Base-by-base conservation (phyloP, 2,113 vertebrate genomes). In the Oncorhynchus tshawytscha region DNA sequence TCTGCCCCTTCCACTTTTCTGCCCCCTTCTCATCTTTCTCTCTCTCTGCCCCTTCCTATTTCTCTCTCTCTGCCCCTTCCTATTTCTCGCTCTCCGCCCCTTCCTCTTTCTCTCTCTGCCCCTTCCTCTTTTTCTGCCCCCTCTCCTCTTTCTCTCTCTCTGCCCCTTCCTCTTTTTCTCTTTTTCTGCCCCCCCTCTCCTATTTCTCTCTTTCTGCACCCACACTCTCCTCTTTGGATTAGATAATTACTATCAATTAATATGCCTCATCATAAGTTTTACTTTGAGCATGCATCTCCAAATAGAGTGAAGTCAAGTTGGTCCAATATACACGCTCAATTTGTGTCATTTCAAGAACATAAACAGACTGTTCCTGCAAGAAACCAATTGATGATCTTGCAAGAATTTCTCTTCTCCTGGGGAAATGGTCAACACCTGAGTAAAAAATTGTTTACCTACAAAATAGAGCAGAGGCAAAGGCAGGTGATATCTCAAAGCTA, bases 181-280 rank as follows among this genome's bases (percentile, higher is more conserved):
- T 34, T 4, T 34, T 4, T 34, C 5, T 34, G 31, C 31, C 31
- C 5, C 29, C 5, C 31, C 5, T 31, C 31, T 31, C 31, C 4
- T 5, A 4, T 31, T 31, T 31, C 31, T 31, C 31, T 31, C 31
- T 31, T 5, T 31, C 31, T 31, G 31, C 31, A 5, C 31, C 31
- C 31, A 6, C 31, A 6, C 31, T 34, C 31, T 34, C 6, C 31
- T 7, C 9, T 51, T 51, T 15, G 12, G 49, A 51, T 51, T 51
- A 15, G 49, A 2, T 51, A 13, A 3, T 51, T 51, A 51, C 49
- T 15, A 15, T 51, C 13, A 15, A 15, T 82, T 75, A 81, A 71
- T 65, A 68, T 72, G 64, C 68, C 71, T 51, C 78, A 84, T 81
- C 71, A 66, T 64, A 77, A 65, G 9, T 77, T 77, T 69, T 68